Conservation (phyloP, 2,888 invertebrate genomes). For the Chromoteleia sp. region DNA sequence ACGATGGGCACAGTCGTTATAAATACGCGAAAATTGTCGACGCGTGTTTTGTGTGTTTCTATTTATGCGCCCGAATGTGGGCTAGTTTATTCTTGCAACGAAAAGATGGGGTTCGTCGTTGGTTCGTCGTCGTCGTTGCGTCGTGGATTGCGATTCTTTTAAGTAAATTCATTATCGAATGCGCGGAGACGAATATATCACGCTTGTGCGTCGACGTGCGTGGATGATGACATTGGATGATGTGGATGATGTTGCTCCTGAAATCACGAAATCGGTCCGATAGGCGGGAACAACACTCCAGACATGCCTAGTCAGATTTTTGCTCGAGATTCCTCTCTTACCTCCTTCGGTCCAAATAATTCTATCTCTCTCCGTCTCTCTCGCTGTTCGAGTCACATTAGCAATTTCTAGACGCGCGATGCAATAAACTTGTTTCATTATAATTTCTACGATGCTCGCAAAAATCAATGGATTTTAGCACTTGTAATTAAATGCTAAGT, state of each 20-base stretch:
- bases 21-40: too few relatives aligned
- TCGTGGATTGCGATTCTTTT: constrained; percentile 14
- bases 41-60: too few relatives aligned
- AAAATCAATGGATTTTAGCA: constrained; percentile 55
- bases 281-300: constrained; percentile 61
- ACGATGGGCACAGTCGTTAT: too few relatives aligned
- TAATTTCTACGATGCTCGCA: constrained; percentile 56
- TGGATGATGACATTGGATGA: constrained; percentile 63
- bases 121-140: too few relatives aligned
- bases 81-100: neutral
- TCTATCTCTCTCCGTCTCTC: neutral
- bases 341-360: neutral
- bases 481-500: constrained; percentile 55
- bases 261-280: constrained; percentile 65
- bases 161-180: constrained; percentile 45
- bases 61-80: too few relatives aligned
- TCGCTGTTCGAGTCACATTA: constrained; percentile 46
- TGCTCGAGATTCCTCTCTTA: constrained; percentile 42
- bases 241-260: constrained; percentile 63
- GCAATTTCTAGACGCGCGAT: constrained; percentile 47
- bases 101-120: neutral
- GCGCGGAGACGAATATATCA: constrained; percentile 20
- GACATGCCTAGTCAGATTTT: constrained; percentile 69
- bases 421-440: constrained; percentile 58
- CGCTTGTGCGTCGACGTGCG: constrained; percentile 42